These are phyloP conservation scores for Caligus rogercresseyi DNA, from an alignment of 1,140 invertebrate species.

Conservation along the genomic window DNA sequence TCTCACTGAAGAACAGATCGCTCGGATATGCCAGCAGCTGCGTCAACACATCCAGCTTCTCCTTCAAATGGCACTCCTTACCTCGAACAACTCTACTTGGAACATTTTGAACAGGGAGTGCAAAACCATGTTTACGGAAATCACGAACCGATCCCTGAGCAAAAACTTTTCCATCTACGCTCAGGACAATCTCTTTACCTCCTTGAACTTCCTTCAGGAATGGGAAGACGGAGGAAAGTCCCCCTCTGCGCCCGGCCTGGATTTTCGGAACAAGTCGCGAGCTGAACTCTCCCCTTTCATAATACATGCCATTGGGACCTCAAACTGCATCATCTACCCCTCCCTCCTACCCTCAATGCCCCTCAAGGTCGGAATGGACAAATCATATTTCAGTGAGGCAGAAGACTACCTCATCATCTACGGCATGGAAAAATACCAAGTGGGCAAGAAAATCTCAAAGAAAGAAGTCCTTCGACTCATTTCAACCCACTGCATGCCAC, in stretches of 20 bases:
- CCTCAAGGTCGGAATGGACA: background rate
- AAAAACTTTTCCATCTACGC: background rate
- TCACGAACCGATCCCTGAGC: background rate
- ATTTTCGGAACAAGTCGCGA: background rate
- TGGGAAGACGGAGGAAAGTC: background rate
- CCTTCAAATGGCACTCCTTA: conserved; percentile 5
- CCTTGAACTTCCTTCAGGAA: background rate
- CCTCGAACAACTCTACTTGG: background rate
- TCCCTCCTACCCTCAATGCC: background rate
- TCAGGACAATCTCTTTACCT: background rate
- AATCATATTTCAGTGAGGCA: background rate
- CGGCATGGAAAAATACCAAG: background rate
- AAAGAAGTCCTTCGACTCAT: background rate
- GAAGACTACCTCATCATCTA: background rate
- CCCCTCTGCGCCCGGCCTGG: background rate
- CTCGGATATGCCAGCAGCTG: background rate
- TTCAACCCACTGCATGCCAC: background rate
- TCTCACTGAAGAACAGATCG: background rate
- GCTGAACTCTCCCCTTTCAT: background rate
- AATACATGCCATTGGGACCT: background rate
- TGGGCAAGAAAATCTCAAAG: background rate
- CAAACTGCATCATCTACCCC: background rate
- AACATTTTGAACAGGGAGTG: conserved; percentile 1
- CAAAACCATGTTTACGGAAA: background rate
- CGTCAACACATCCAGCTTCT: background rate